Percentiles rank a stretch among this genome's conserved stretches.
These are phyloP conservation scores for Sula dactylatra DNA, from an alignment of 2,113 vertebrate species.

Conservation along the genomic window DNA sequence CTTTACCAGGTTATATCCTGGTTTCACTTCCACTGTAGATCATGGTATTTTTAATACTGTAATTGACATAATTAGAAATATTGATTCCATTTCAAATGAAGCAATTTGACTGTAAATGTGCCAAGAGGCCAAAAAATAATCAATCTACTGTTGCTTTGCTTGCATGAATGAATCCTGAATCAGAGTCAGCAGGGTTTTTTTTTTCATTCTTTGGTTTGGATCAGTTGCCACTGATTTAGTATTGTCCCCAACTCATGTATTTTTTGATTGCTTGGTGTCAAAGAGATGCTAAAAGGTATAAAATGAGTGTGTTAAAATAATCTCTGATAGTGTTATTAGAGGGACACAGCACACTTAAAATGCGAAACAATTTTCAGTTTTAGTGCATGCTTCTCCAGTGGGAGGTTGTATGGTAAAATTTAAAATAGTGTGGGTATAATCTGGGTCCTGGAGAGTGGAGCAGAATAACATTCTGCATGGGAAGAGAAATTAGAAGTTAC, in stretches of 20 bases:
- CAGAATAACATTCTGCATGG: not conserved
- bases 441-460: not conserved
- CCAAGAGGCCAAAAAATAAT: conserved; percentile 12
- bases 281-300: not conserved
- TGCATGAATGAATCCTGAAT: not conserved
- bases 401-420: not conserved
- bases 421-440: not conserved
- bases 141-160: not conserved
- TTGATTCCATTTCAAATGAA: not conserved
- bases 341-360: not conserved
- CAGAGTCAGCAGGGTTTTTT: not conserved
- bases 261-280: not conserved
- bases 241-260: not conserved
- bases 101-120: conserved; percentile 9
- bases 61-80: conserved; percentile 12
- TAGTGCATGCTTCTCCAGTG: not conserved
- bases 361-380: not conserved
- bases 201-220: not conserved
- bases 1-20: not conserved
- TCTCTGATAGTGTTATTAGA: not conserved
- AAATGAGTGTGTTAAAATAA: not conserved
- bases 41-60: not conserved
- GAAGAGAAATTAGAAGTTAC: not conserved
- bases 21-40: not conserved
- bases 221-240: not conserved